Conservation (phyloP, 1,140 invertebrate species). For the Oryctes rhinoceros region DNA sequence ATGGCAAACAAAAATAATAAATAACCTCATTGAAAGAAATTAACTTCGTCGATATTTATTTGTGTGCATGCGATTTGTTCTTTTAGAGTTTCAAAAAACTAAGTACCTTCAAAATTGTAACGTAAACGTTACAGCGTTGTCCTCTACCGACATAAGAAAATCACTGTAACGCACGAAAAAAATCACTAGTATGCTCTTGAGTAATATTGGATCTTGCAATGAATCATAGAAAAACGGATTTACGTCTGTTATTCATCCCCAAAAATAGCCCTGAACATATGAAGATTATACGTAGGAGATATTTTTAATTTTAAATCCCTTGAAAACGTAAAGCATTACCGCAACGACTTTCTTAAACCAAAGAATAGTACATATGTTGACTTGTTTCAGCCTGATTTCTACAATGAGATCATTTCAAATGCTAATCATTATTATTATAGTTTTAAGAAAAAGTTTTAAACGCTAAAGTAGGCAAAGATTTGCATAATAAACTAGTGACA, state of each 20-base stretch:
- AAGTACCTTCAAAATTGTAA: not conserved
- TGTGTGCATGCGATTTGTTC: not conserved
- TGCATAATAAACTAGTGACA: no score
- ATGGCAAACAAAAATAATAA: slow-evolving; percentile 36
- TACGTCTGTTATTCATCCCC: not conserved
- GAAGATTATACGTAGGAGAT: not conserved
- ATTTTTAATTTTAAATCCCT: not conserved
- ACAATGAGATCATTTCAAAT: no score
- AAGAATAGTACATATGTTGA: no score
- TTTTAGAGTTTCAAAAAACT: slow-evolving; percentile 4
- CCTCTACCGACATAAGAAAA: not conserved
- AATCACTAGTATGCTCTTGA: not conserved
- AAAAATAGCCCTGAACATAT: not conserved
- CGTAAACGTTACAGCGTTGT: not conserved
- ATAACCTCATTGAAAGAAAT: not conserved
- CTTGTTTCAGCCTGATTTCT: no score
- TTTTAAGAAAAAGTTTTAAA: no score
- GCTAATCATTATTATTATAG: no score
- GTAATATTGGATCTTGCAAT: not conserved
- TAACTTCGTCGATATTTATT: not conserved
- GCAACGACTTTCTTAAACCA: no score
- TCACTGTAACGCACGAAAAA: not conserved
- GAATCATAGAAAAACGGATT: not conserved
- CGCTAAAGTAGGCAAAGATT: no score
- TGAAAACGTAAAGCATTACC: no score